Base-by-base conservation (phyloP, 2,888 invertebrate species). In the Heliconius ismenius region DNA sequence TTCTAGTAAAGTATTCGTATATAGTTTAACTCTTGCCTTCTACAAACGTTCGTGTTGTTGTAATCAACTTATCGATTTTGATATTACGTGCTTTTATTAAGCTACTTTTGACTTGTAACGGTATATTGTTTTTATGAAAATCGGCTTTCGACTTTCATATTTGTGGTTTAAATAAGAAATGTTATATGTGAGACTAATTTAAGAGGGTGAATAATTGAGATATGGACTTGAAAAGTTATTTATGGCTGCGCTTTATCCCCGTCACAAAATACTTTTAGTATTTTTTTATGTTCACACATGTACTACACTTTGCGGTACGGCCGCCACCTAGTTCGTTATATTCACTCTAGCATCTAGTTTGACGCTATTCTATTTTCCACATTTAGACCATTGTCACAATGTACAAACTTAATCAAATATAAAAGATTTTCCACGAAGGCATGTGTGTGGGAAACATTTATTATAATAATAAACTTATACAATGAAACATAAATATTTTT, bases 51-150 rank as follows among this genome's bases (percentile, higher is more conserved):
- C 80, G 81, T 81, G 81, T 82, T 79, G 79, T 76, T 74, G 81
- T 83, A 85, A 84, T 84, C 83, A 82, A 80, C 79, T 81, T 84
- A 85, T 85, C 83, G 85, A 86, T 86, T 85, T 81, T 80, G 79
- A 81, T 79, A 81, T 81, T 83, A 83, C 81, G 81, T 81, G 80
- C 80, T 82, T 81, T 81, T 81, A 78, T 81, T 58, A 81, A 82
- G 80, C 77, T 79, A 79, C 81, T 80, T 81, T 79, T 78, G 75
- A 78, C 76, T 78, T 72, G 75, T 77, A 60, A 62, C 64, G 65
- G 73, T 73, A 26, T 43, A 63, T 39, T 24, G 73, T 73, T 79
- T 58, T 75, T 69, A 76, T 70, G 60, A 60, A 78, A 76, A 74
- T 65, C 73, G 15, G 32, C 32, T 43, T 68, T 75, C 26, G 24